Percentiles rank a stretch among this genome's conserved stretches.
Conservation (phyloP, 2,113 vertebrate genomes). For the Muntiacus muntjak region DNA sequence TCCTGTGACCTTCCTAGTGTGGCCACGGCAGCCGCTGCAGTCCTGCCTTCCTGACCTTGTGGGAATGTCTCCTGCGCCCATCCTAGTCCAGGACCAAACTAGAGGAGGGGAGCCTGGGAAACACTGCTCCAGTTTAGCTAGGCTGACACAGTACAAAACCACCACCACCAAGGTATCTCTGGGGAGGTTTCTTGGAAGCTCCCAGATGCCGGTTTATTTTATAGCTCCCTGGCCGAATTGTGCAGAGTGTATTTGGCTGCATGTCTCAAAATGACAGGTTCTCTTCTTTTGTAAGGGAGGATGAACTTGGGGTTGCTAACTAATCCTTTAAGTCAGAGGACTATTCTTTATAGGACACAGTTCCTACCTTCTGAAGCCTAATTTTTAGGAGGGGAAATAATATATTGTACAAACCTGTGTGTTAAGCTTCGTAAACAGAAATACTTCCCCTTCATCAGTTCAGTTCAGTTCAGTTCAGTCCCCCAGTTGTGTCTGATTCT, state of each 20-base stretch:
- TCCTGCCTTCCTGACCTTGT: neutral
- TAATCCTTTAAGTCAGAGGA: neutral
- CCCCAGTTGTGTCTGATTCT: fast-evolving
- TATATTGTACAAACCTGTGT: neutral
- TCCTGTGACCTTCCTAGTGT: neutral
- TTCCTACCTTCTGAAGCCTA: neutral
- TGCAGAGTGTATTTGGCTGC: neutral
- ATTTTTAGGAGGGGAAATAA: neutral
- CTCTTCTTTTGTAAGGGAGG: neutral
- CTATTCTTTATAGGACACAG: neutral
- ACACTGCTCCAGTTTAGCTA: neutral
- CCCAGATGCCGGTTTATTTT: neutral
- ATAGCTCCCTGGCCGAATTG: neutral
- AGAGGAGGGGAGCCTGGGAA: neutral
- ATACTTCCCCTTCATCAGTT: neutral
- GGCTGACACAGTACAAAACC: neutral
- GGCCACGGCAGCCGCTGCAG: neutral
- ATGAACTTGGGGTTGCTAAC: neutral
- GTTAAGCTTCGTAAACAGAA: neutral
- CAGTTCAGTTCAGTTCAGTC: neutral
- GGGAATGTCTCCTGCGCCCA: neutral
- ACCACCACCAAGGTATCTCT: neutral
- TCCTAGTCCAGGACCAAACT: neutral
- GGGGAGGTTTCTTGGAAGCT: neutral
- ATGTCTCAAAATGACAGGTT: neutral